phyloP scores from a whole-genome alignment of 2,888 invertebrate genomes.

The Nasonia oneida region DNA sequence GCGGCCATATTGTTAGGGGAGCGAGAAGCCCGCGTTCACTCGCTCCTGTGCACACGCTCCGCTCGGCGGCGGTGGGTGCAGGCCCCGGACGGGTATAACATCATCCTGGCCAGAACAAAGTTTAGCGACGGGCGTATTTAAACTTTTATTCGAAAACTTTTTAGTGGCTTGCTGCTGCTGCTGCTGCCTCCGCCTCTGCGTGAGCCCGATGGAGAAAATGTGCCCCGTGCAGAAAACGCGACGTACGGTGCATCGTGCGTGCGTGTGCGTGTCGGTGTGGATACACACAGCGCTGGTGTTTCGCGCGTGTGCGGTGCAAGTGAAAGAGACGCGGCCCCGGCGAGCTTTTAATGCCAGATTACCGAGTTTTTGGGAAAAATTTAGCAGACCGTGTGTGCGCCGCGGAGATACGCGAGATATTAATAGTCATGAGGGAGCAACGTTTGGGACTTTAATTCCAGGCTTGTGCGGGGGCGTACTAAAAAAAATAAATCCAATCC shows the following conservation, averaged over 20 bases:
- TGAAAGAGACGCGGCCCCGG: slow-evolving; percentile 51
- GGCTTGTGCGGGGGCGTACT: not conserved
- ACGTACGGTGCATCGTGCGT: not conserved
- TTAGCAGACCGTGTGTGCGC: not conserved
- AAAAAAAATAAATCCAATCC: not conserved
- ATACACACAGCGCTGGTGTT: not conserved
- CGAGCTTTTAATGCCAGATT: slow-evolving; percentile 49
- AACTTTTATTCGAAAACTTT: slow-evolving; percentile 79
- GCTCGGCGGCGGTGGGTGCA: slow-evolving; percentile 40
- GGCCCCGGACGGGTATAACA: slow-evolving; percentile 40
- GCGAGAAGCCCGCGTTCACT: slow-evolving; percentile 56
- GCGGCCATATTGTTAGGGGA: slow-evolving; percentile 71
- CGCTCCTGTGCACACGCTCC: slow-evolving; percentile 50
- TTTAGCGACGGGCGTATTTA: slow-evolving; percentile 75
- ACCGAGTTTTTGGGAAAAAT: slow-evolving; percentile 33
- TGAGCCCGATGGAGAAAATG: slow-evolving; percentile 39
- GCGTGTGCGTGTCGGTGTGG: not conserved
- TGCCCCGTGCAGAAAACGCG: slow-evolving; percentile 35
- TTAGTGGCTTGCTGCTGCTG: slow-evolving; percentile 68
- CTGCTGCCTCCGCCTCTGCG: not conserved
- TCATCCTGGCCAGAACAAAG: slow-evolving; percentile 71
- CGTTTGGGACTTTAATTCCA: not conserved
- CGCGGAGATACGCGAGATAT: slow-evolving; percentile 10
- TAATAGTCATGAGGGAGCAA: slow-evolving; percentile 29
- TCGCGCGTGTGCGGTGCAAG: slow-evolving; percentile 61